These are phyloP conservation scores for Eupsittula cactorum DNA, from an alignment of 2,113 vertebrate genomes.

Conservation along the genomic window DNA sequence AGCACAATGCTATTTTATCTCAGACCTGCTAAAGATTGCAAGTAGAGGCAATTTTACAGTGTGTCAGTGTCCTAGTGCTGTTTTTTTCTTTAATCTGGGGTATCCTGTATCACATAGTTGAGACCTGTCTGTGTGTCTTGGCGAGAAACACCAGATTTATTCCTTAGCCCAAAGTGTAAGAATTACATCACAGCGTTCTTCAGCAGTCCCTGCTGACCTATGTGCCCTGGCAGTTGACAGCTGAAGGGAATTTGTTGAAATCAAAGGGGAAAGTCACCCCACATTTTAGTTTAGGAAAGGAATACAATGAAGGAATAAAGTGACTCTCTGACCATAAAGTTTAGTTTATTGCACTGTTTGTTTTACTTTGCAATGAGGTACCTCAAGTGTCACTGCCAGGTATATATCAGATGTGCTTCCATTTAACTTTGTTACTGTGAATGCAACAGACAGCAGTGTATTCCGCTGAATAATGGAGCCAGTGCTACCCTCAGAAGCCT, in stretches of 20 bases:
- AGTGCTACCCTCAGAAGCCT: neutral
- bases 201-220: neutral
- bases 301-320: neutral
- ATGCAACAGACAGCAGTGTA: accelerated
- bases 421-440: neutral
- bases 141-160: neutral
- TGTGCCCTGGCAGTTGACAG: neutral
- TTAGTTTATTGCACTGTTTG: neutral
- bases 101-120: neutral
- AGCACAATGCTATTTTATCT: neutral
- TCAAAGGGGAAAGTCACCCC: neutral
- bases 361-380: neutral
- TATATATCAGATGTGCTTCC: neutral
- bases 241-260: conserved; percentile 9
- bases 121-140: neutral
- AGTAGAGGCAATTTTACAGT: neutral
- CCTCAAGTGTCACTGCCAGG: neutral
- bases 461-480: neutral
- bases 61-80: neutral
- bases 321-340: neutral
- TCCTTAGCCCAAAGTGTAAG: neutral
- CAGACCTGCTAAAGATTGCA: neutral
- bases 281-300: neutral
- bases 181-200: conserved; percentile 11
- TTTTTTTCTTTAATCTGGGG: neutral